Conservation (phyloP, 2,797 vertebrate species). For the Muraenolepis orangiensis region DNA sequence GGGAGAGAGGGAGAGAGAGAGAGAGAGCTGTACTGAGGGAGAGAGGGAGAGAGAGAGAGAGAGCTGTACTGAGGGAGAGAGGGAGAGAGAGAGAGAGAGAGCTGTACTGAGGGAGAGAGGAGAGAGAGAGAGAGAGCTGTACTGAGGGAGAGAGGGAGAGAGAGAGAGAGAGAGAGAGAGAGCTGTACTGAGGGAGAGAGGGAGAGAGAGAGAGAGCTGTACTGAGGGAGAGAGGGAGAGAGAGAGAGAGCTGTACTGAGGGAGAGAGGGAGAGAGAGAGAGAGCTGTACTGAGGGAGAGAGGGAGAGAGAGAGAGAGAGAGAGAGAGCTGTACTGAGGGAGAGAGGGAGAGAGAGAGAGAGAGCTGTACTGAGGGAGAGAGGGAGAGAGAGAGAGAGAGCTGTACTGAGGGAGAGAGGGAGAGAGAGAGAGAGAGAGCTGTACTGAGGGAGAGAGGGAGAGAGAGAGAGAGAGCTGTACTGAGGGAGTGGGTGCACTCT, state of each 20-base stretch:
- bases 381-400: neutral
- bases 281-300: neutral
- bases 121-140: neutral
- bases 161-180: neutral
- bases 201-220: neutral
- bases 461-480: constrained; percentile 13
- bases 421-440: too few species aligned
- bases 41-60: neutral
- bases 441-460: neutral
- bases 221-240: neutral
- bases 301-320: neutral
- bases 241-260: neutral
- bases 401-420: neutral
- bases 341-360: neutral
- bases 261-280: neutral
- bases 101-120: neutral
- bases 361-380: neutral
- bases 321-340: neutral
- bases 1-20: neutral
- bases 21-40: neutral
- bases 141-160: neutral
- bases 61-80: neutral
- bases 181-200: neutral
- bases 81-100: neutral
- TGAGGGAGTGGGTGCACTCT: constrained; percentile 44